phyloP scores from a whole-genome alignment of 1,140 invertebrate species.

The Scaptomyza pallida region DNA sequence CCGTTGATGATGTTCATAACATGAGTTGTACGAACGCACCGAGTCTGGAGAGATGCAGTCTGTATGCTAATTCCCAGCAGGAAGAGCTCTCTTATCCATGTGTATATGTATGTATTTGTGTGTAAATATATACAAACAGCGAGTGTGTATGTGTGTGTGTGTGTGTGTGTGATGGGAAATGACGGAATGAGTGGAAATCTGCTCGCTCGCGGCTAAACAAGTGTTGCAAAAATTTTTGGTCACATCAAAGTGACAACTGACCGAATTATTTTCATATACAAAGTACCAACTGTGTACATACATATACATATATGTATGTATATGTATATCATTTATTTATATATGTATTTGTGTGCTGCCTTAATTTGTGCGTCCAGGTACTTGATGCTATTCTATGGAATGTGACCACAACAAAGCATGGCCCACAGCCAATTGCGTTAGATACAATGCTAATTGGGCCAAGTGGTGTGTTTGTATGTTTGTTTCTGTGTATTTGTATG shows the following conservation, averaged over 20 bases:
- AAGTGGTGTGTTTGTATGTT: slow-evolving; percentile 45
- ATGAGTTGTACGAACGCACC: slow-evolving; percentile 40
- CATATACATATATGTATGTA: slow-evolving; percentile 12
- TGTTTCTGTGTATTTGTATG: no score
- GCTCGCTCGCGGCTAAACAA: slow-evolving; percentile 65
- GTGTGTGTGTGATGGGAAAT: background rate
- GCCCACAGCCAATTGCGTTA: slow-evolving; percentile 70
- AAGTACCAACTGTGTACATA: background rate
- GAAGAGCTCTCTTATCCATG: slow-evolving; percentile 33
- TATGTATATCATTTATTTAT: no score
- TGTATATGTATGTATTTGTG: slow-evolving; percentile 12
- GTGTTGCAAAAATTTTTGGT: slow-evolving; percentile 47
- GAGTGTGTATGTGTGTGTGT: background rate
- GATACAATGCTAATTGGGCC: slow-evolving; percentile 71
- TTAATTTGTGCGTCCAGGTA: slow-evolving; percentile 49
- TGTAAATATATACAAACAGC: background rate
- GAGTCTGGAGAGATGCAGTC: slow-evolving; percentile 42
- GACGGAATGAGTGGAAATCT: slow-evolving; percentile 20
- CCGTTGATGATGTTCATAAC: slow-evolving; percentile 75
- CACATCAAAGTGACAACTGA: slow-evolving; percentile 75
- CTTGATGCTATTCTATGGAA: slow-evolving; percentile 39
- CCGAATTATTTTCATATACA: slow-evolving; percentile 57
- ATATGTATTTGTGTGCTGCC: slow-evolving; percentile 4
- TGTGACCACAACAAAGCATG: slow-evolving; percentile 68
- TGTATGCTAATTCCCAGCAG: slow-evolving; percentile 79